phyloP scores from a whole-genome alignment of 2,113 vertebrate genomes.

The Tonatia bakeri region DNA sequence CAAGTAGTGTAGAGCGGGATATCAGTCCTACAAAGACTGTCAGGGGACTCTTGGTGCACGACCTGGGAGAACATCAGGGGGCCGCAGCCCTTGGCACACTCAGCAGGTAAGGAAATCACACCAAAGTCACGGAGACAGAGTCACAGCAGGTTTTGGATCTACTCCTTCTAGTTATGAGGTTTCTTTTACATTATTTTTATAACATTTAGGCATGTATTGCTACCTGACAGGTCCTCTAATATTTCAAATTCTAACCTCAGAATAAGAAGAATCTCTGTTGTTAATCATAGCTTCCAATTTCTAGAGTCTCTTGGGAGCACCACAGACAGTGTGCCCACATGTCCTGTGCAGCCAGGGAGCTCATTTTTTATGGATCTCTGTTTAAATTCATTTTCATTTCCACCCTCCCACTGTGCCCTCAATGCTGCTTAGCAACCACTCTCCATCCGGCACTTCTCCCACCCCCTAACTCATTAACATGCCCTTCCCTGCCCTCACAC shows the following conservation, averaged over 20 bases:
- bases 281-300: not conserved
- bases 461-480: not conserved
- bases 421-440: not conserved
- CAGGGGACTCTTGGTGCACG: not conserved
- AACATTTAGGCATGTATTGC: not conserved
- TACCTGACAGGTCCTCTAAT: not conserved
- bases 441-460: not conserved
- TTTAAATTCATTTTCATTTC: not conserved
- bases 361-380: not conserved
- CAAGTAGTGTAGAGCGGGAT: not conserved
- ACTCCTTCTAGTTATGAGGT: not conserved
- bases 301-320: not conserved
- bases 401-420: not conserved
- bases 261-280: not conserved
- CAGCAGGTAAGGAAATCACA: not conserved
- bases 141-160: not conserved
- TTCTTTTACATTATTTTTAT: conserved; percentile 1
- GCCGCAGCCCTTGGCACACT: not conserved
- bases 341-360: not conserved
- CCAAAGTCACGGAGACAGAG: not conserved
- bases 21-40: not conserved
- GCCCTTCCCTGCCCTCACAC: not conserved
- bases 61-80: not conserved
- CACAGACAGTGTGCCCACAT: too few species aligned
- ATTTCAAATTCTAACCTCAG: not conserved